Base-by-base conservation (phyloP, 2,888 invertebrate species). In the Polylopha cassiicola region DNA sequence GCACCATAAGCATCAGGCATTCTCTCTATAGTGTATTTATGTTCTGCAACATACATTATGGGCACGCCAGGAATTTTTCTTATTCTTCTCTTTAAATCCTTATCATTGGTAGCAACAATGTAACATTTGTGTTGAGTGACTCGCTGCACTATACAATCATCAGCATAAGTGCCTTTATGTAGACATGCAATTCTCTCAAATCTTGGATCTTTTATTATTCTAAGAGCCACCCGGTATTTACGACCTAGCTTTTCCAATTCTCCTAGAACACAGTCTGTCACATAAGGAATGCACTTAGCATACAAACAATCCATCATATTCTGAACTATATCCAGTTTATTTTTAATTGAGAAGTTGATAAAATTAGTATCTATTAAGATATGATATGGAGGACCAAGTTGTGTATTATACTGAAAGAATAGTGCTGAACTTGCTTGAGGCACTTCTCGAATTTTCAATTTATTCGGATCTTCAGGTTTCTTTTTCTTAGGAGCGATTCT, bases 1-100 rank as follows among this genome's bases (percentile, higher is more conserved):
- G 97, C 97, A 20, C 98, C 99, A 84, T 96, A 99, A 2, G 98
- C 99, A 87, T 99, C 99, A 1, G 99, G 98, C 98, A 99, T 98
- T 67, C 98, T 90, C 73, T 99, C 99, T 62, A 99, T 98, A 0
- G 97, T 94, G 67, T 94, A 99, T 64, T 92, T 92, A 72, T 97
- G 95, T 54, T 96, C 92, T 0, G 95, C 90, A 26, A 99, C 93
- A 86, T 92, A 98, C 98, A 99, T 98, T 46, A 99, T 98, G 0
- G 99, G 99, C 2, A 99, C 98, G 28, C 99, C 99, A 0, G 99
- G 98, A 55, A 99, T 95, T 85, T 99, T 99, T 39, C 99, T 87
- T 50, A 99, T 95, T 62, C 99, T 89, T 60, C 95, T 88, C 73
- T 97, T 98, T 45, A 99, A 87, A 73, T 99, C 99, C 75, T 95